Conservation (phyloP, 2,797 vertebrate species). For the Danio jaintianensis region DNA sequence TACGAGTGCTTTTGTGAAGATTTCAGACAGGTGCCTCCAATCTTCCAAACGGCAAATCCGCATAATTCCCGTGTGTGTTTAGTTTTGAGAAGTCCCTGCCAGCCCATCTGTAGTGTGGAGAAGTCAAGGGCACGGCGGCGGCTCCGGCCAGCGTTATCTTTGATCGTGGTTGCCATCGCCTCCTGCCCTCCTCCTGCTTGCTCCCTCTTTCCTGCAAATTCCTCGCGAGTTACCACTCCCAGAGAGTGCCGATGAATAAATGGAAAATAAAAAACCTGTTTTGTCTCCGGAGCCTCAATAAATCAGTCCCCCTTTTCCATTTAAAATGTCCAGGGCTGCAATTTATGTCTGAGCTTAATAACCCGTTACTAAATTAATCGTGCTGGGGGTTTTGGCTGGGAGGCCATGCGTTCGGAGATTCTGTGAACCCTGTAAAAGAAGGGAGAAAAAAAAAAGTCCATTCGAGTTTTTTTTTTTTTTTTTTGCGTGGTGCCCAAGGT, state of each 20-base stretch:
- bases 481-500: constrained; percentile 59
- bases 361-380: constrained; percentile 89
- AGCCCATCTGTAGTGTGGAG: constrained; percentile 25
- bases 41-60: constrained; percentile 38
- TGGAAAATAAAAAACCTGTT: constrained; percentile 82
- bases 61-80: constrained; percentile 28
- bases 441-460: constrained; percentile 50
- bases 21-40: constrained; percentile 44
- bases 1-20: constrained; percentile 34
- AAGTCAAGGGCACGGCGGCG: constrained; percentile 34
- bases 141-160: constrained; percentile 25
- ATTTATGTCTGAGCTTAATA: constrained; percentile 88
- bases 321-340: constrained; percentile 87
- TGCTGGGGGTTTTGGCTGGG: constrained; percentile 86
- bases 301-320: constrained; percentile 87
- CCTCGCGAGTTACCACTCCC: constrained; percentile 84
- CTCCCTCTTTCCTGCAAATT: constrained; percentile 70
- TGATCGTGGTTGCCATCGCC: constrained; percentile 21
- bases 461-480: constrained; percentile 14
- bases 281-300: constrained; percentile 85
- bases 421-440: constrained; percentile 62
- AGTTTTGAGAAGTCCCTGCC: constrained; percentile 27
- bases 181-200: constrained; percentile 19
- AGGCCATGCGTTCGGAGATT: constrained; percentile 64
- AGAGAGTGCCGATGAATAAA: constrained; percentile 84